These are phyloP conservation scores for Camponotus floridanus DNA, from an alignment of 1,140 invertebrate species.

Conservation along the genomic window DNA sequence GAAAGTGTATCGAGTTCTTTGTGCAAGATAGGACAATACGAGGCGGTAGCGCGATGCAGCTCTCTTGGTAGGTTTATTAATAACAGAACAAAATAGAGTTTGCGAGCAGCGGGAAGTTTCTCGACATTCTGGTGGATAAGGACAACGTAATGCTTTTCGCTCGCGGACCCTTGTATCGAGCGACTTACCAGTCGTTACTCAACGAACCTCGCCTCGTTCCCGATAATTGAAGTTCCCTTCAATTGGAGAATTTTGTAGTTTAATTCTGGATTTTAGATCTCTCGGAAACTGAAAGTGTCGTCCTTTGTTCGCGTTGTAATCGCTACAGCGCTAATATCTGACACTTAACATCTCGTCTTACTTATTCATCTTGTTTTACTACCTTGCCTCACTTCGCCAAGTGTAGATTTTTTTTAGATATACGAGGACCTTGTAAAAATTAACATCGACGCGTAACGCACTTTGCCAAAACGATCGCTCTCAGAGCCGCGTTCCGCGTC, in stretches of 20 bases:
- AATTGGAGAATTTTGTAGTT: constrained; percentile 46
- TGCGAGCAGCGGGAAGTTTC: constrained; percentile 26
- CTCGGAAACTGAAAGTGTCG: constrained; percentile 36
- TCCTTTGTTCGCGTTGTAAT: constrained; percentile 22
- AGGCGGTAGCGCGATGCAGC: constrained; percentile 8
- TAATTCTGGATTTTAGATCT: constrained; percentile 33
- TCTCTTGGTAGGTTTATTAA: constrained; percentile 59
- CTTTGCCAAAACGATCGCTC: background rate
- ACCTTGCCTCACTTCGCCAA: background rate
- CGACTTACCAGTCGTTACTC: constrained; percentile 19
- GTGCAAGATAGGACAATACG: constrained; percentile 31
- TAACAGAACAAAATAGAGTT: constrained; percentile 66
- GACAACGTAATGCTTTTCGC: constrained; percentile 52
- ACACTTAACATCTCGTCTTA: background rate
- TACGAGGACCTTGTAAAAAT: constrained; percentile 5
- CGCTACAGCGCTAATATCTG: background rate
- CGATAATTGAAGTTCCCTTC: constrained; percentile 55
- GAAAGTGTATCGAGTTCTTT: constrained; percentile 55
- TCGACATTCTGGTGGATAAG: constrained; percentile 20
- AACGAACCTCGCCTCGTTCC: constrained; percentile 3
- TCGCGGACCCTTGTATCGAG: constrained; percentile 37
- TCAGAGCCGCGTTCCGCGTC: background rate
- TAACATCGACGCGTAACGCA: background rate
- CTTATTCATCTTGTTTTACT: background rate
- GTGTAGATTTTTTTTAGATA: background rate